phyloP scores from a whole-genome alignment of 2,797 vertebrate species.

The Halcyon smyrnensis region DNA sequence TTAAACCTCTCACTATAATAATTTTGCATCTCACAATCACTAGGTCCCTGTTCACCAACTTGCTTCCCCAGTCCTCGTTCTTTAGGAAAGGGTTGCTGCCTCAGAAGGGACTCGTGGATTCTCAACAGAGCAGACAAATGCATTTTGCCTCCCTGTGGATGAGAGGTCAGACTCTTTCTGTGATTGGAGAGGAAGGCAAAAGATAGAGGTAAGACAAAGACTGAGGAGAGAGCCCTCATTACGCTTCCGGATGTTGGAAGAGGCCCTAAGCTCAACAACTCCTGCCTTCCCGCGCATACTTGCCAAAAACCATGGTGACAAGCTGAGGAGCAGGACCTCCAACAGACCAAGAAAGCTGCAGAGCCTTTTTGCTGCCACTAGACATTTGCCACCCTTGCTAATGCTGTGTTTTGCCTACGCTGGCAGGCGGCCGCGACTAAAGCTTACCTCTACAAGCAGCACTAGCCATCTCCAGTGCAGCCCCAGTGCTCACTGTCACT shows the following conservation, averaged over 20 bases:
- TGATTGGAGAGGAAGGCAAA: neutral
- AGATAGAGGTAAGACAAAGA: neutral
- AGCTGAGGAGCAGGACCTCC: neutral
- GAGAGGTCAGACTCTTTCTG: neutral
- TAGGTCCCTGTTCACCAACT: neutral
- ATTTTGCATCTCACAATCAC: neutral
- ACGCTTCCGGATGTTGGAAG: neutral
- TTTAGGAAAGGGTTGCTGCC: neutral
- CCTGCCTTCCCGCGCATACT: neutral
- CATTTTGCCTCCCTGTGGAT: neutral
- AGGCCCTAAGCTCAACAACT: neutral
- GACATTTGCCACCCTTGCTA: neutral
- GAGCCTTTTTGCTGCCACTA: neutral
- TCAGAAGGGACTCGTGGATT: neutral
- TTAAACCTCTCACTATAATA: neutral
- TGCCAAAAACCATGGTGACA: neutral
- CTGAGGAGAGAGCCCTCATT: neutral
- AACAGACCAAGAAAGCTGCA: neutral
- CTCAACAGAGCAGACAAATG: neutral
- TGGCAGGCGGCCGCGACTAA: neutral
- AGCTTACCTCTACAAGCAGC: neutral
- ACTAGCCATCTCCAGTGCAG: neutral
- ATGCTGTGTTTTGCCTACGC: neutral
- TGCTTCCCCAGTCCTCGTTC: neutral
- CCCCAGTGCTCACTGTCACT: neutral